Conservation (phyloP, 2,797 vertebrate species). For the Etheostoma nigrum region DNA sequence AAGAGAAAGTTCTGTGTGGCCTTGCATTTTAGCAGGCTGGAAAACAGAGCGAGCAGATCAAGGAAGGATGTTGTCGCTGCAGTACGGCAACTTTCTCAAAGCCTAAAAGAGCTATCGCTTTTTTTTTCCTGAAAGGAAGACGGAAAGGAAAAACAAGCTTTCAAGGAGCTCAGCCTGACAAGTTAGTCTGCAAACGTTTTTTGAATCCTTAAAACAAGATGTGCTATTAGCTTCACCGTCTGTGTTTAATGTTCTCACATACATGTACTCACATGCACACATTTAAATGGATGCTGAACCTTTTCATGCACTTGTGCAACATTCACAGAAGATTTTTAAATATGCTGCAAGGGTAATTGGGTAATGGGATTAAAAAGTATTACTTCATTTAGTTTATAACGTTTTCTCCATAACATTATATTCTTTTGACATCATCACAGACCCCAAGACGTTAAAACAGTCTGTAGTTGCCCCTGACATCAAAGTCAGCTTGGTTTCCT, state of each 20-base stretch:
- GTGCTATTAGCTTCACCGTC: slow-evolving; percentile 25
- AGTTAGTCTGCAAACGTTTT: slow-evolving; percentile 34
- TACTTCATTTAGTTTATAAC: neutral
- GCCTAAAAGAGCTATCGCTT: slow-evolving; percentile 44
- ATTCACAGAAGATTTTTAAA: slow-evolving; percentile 25
- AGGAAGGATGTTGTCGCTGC: slow-evolving; percentile 54
- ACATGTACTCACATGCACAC: neutral
- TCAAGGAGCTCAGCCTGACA: slow-evolving; percentile 34
- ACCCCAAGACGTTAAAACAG: slow-evolving; percentile 34
- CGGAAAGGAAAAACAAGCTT: slow-evolving; percentile 32
- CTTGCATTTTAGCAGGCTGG: slow-evolving; percentile 67
- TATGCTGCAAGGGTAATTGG: neutral
- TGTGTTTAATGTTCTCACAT: slow-evolving; percentile 4
- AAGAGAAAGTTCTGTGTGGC: slow-evolving; percentile 53
- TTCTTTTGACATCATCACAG: slow-evolving; percentile 33
- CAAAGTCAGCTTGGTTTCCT: slow-evolving; percentile 70
- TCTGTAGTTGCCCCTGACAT: slow-evolving; percentile 60
- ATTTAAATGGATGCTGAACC: neutral
- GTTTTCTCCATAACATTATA: slow-evolving; percentile 6
- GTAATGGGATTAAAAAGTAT: slow-evolving; percentile 3
- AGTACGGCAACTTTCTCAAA: slow-evolving; percentile 48
- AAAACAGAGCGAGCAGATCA: slow-evolving; percentile 48
- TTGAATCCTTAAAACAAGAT: slow-evolving; percentile 31
- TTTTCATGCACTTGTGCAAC: slow-evolving; percentile 4
- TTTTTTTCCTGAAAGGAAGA: slow-evolving; percentile 33